Percentiles rank a stretch among this genome's conserved stretches.
Conservation (phyloP, 2,888 invertebrate species). For the Parthenolecanium corni region DNA sequence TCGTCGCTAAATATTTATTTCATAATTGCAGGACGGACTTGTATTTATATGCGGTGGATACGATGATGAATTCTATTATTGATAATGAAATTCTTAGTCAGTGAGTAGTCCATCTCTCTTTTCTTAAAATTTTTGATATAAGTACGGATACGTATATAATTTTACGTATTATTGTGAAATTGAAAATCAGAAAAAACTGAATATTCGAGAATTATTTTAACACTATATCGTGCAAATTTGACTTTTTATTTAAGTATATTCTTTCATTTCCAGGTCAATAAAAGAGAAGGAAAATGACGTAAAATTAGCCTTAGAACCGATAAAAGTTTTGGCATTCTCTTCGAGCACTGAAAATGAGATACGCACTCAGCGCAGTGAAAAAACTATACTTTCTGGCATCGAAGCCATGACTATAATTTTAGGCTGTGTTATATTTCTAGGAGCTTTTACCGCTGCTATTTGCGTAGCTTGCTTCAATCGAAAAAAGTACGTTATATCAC, state of each 20-base stretch:
- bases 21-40: slow-evolving; percentile 60
- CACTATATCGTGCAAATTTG: too few relatives aligned
- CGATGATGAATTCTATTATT: slow-evolving; percentile 64
- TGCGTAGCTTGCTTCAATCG: slow-evolving; percentile 44
- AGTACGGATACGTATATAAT: not conserved
- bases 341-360: slow-evolving; percentile 31
- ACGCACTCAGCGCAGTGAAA: slow-evolving; percentile 25
- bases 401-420: slow-evolving; percentile 71
- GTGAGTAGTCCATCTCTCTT: slow-evolving; percentile 43
- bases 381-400: slow-evolving; percentile 48
- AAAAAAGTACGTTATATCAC: slow-evolving; percentile 21
- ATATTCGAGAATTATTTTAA: not conserved
- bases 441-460: slow-evolving; percentile 64
- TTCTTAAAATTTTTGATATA: not conserved
- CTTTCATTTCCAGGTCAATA: slow-evolving; percentile 49
- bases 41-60: slow-evolving; percentile 75
- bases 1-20: too few relatives aligned
- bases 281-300: slow-evolving; percentile 49
- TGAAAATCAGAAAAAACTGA: not conserved
- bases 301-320: slow-evolving; percentile 52
- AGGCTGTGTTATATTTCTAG: slow-evolving; percentile 68
- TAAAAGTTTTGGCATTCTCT: slow-evolving; percentile 52
- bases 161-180: not conserved
- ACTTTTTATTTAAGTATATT: too few relatives aligned
- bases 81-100: slow-evolving; percentile 66